Base-by-base conservation (phyloP, 2,113 vertebrate genomes). In the Pygoscelis antarcticus region DNA sequence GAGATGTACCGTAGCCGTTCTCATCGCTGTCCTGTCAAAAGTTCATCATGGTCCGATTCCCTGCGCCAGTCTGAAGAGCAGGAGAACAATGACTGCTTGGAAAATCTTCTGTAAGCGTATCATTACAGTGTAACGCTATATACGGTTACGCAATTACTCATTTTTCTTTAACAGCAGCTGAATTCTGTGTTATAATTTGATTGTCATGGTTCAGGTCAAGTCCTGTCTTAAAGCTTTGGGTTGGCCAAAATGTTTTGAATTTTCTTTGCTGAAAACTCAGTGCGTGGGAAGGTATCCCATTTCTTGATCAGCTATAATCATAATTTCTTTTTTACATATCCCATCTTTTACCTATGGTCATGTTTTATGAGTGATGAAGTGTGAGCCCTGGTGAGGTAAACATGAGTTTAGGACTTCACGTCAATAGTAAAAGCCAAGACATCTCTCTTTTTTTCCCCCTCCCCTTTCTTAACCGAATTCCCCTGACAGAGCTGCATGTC, bases 81-180 rank as follows among this genome's bases (percentile, higher is more conserved):
- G 94, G n/a, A 66, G 90, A 88, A 90, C 93, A 85, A 21, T 54
- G 49, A 16, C 61, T 52, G 66, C 92, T 92, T 90, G 93, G 95
- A 66, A 65, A 80, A 54, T 2, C 82, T 58, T 36, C 66, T 70
- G 32, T 12, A 7, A 93, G 84, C 9, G 2, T 76, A 27, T 93
- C 80, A 4, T 26, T 85, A 21, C 70, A 8, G 78, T 19, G 93
- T n/a, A 91, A 93, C 40, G 1, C 70, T 20, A 80, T 10, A 69
- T 2, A 4, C 2, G 2, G 19, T 91, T 76, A 69, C 17, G 0
- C 85, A 69, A 86, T 82, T 7, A 19, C 82, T 71, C 21, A 4
- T 61, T 76, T 76, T 95, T 93, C 93, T 52, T 87, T 52, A 85
- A 36, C 57, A 85, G 93, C 95, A 90, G 93, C 96, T 87, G 87